These are phyloP conservation scores for Chaetophractus vellerosus DNA, from an alignment of 2,797 vertebrate genomes.

Conservation along the genomic window DNA sequence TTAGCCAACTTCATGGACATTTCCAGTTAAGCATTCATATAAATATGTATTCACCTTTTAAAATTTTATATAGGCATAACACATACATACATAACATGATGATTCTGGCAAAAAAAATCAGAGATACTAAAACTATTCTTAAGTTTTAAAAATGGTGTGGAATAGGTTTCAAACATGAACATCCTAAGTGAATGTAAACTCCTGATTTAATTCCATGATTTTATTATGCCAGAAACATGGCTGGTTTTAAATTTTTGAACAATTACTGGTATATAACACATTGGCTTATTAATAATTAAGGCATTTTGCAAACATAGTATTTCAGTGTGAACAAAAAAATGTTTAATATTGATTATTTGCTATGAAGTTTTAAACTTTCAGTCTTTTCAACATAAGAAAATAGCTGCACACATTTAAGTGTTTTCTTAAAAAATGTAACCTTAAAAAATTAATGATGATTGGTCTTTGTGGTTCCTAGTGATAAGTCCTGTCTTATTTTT, in stretches of 20 bases:
- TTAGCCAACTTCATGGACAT: conserved; percentile 86
- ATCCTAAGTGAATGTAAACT: conserved; percentile 87
- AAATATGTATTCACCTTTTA: conserved; percentile 85
- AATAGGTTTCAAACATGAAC: conserved; percentile 85
- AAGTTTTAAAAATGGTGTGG: conserved; percentile 83
- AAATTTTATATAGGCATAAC: conserved; percentile 69
- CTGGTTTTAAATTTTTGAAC: conserved; percentile 86
- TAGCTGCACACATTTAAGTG: conserved; percentile 87
- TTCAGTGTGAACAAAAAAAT: conserved; percentile 89
- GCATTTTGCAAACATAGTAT: conserved; percentile 89
- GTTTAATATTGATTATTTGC: conserved; percentile 86
- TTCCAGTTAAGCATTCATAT: conserved; percentile 86
- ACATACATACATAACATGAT: conserved; percentile 77
- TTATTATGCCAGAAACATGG: conserved; percentile 86
- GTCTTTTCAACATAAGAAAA: conserved; percentile 85
- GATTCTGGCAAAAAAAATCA: conserved; percentile 82
- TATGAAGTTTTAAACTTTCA: conserved; percentile 80
- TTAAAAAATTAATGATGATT: conserved; percentile 86
- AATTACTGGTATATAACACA: conserved; percentile 75
- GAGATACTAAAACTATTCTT: conserved; percentile 79
- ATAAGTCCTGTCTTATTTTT: conserved; percentile 84
- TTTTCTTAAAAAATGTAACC: conserved; percentile 86
- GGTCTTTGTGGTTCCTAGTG: conserved; percentile 85
- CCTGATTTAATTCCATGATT: conserved; percentile 87
- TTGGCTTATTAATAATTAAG: conserved; percentile 89